A percentile compares a stretch with the other conserved stretches of the same genome.
phyloP scores from a whole-genome alignment of 2,888 invertebrate species.

The Cataglyphis livida region DNA sequence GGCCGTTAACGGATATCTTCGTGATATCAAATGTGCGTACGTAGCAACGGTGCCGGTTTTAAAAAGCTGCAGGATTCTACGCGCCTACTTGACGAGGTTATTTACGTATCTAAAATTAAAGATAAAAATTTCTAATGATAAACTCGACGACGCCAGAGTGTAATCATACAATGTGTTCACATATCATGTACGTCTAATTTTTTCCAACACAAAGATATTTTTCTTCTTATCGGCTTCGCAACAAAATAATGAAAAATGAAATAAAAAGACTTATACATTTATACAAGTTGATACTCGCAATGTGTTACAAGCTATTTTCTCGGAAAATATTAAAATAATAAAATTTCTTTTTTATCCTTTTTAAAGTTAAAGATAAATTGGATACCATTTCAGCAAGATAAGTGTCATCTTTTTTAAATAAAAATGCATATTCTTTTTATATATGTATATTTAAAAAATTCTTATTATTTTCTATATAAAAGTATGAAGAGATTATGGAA shows the following conservation, averaged over 20 bases:
- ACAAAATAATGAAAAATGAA: neutral
- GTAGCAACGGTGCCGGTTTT: conserved; percentile 10
- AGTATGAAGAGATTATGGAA: neutral
- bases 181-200: neutral
- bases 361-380: neutral
- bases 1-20: conserved; percentile 33
- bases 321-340: neutral
- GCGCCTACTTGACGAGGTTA: conserved; percentile 12
- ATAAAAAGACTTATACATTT: neutral
- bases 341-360: neutral
- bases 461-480: neutral
- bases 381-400: neutral
- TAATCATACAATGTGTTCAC: conserved; percentile 12
- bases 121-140: conserved; percentile 10
- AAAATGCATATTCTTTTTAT: too few species aligned
- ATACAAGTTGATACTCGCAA: neutral
- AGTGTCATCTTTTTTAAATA: neutral
- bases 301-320: neutral
- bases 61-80: conserved; percentile 34
- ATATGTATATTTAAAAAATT: neutral
- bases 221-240: neutral
- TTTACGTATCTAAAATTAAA: conserved; percentile 17
- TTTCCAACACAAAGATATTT: neutral
- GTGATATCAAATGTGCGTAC: conserved; percentile 2
- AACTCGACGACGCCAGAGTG: conserved; percentile 1